phyloP scores from a whole-genome alignment of 2,113 vertebrate species.

The human region DNA sequence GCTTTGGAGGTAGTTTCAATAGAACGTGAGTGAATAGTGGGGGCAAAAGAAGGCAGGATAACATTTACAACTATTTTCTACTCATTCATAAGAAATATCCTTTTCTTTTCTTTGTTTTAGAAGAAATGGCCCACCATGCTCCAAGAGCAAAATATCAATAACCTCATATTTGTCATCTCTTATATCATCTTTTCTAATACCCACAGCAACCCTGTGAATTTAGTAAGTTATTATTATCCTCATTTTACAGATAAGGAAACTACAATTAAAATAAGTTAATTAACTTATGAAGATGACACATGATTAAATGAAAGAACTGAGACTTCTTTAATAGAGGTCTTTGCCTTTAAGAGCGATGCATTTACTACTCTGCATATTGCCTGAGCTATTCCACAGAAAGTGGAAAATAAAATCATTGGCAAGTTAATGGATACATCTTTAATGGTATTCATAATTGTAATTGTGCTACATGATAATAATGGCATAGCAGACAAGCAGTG shows the following conservation, averaged over 20 bases:
- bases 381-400: neutral
- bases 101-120: neutral
- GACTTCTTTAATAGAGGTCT: neutral
- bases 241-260: constrained; percentile 29
- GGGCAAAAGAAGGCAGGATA: neutral
- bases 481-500: neutral
- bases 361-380: neutral
- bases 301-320: neutral
- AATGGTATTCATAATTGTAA: constrained; percentile 38
- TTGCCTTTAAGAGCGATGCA: neutral
- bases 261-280: constrained; percentile 19
- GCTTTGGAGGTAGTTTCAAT: neutral
- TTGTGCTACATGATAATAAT: constrained; percentile 44
- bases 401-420: constrained; percentile 31
- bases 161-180: neutral
- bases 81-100: neutral
- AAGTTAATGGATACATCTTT: constrained; percentile 22
- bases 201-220: neutral
- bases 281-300: neutral
- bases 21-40: neutral
- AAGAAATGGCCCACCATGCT: neutral
- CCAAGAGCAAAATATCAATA: neutral
- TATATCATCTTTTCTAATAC: neutral
- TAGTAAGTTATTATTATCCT: neutral
- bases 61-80: neutral